A percentile compares a stretch with the other conserved stretches of the same genome.
Conservation (phyloP, 1,140 invertebrate genomes). For the Bombus huntii region DNA sequence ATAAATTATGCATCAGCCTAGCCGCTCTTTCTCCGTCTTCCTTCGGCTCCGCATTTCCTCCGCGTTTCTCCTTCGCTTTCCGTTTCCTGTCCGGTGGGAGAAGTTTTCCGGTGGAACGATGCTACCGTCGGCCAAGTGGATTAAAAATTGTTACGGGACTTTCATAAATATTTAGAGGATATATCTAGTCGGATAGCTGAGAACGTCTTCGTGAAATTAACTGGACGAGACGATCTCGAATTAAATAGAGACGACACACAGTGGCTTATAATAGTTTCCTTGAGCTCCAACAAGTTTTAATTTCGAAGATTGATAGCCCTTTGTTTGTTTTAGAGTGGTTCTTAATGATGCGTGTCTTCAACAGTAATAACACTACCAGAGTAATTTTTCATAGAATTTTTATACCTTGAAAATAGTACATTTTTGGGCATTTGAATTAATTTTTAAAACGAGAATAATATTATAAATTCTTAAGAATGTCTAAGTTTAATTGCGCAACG, state of each 20-base stretch:
- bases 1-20: conserved; percentile 67
- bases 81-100: conserved; percentile 23
- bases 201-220: conserved; percentile 44
- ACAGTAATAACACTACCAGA: no score
- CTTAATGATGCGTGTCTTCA: no score
- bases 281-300: not conserved
- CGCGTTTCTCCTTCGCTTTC: not conserved
- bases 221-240: conserved; percentile 24
- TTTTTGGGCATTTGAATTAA: no score
- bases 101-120: conserved; percentile 49
- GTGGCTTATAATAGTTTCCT: not conserved
- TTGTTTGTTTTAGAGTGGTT: no score
- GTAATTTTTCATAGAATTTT: no score
- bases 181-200: conserved; percentile 8
- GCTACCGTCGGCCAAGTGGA: conserved; percentile 54
- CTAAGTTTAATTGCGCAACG: no score
- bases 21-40: conserved; percentile 32
- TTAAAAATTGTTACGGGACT: conserved; percentile 67
- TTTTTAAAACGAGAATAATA: no score
- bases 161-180: conserved; percentile 65
- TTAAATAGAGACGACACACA: conserved; percentile 21
- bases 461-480: no score
- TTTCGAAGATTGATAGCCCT: no score
- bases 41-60: not conserved
- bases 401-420: no score